Base-by-base conservation (phyloP, 2,113 vertebrate species). In the Setophaga kirtlandii region DNA sequence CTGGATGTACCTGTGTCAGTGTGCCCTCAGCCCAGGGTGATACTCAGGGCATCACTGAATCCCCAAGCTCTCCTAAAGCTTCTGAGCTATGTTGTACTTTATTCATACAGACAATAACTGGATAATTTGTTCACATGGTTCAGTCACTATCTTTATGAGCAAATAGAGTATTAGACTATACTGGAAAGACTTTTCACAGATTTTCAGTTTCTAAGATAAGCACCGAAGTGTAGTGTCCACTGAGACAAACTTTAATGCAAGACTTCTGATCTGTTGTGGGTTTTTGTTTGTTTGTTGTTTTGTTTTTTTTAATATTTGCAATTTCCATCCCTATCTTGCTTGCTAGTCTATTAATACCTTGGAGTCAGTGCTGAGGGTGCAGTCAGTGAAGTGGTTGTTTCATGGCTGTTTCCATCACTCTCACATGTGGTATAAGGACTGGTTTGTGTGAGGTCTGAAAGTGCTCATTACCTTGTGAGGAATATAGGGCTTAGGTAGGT, bases 1-100 rank as follows among this genome's bases (percentile, higher is more conserved):
- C 35, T 78, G 62, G 5, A 47, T 44, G 37, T 24, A 23, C 30
- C 41, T 0, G 0, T 14, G 24, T 24, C 31, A 11, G 10, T 20
- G 42, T 89, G 47, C 9, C 47, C 18, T 70, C 33, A 87, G 22
- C 46, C 33, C 37, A 22, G 15, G 2, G n/a, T 31, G 49, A 30
- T 16, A 28, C 12, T 65, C 25, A 25, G n/a, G 10, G 9, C 8
- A 41, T 31, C 23, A 10, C 49, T 76, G 70, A 76, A 25, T 76
- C 24, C 15, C 2, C 59, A 79, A 15, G 11, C 28, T 56, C n/a
- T 22, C 10, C n/a, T 28, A 35, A 52, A 52, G 10, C 27, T 42
- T 79, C 42, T 70, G 49, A 44, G 35, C 10, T 25, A 20, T 23
- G 11, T 1, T 52, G 15, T 49, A 33, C 22, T 47, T 22, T 17